Conservation (phyloP, 2,797 vertebrate species). For the Anguilla obscura region DNA sequence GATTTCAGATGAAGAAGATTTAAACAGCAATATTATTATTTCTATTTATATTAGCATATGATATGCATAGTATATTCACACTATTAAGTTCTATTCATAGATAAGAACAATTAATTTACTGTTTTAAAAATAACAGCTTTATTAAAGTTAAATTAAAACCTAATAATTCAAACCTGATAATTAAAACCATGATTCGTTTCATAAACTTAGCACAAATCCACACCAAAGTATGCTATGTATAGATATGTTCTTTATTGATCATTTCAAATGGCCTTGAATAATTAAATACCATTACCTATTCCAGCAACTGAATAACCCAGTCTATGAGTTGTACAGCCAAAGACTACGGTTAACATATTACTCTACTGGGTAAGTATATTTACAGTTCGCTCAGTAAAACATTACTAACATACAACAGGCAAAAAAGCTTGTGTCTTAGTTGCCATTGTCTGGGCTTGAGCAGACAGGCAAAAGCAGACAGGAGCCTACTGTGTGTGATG, state of each 20-base stretch:
- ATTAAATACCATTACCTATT: neutral
- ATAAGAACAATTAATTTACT: neutral
- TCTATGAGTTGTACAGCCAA: neutral
- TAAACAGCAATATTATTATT: neutral
- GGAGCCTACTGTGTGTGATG: neutral
- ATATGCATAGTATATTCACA: neutral
- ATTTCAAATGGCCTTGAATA: constrained; percentile 10
- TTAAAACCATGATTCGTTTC: neutral
- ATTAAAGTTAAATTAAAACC: neutral
- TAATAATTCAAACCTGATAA: neutral
- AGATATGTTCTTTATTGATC: neutral
- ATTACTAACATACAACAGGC: neutral
- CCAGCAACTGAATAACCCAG: neutral
- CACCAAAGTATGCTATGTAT: neutral
- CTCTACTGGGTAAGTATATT: neutral
- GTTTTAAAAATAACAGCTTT: neutral
- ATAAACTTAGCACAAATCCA: neutral
- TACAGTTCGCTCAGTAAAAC: neutral
- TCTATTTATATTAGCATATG: neutral
- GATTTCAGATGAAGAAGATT: neutral
- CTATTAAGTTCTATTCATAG: neutral
- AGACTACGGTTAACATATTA: neutral
- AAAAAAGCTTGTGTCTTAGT: neutral
- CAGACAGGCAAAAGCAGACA: neutral
- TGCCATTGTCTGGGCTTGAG: neutral